These are phyloP conservation scores for Natrix natrix DNA, from an alignment of 2,797 vertebrate genomes.

Conservation along the genomic window DNA sequence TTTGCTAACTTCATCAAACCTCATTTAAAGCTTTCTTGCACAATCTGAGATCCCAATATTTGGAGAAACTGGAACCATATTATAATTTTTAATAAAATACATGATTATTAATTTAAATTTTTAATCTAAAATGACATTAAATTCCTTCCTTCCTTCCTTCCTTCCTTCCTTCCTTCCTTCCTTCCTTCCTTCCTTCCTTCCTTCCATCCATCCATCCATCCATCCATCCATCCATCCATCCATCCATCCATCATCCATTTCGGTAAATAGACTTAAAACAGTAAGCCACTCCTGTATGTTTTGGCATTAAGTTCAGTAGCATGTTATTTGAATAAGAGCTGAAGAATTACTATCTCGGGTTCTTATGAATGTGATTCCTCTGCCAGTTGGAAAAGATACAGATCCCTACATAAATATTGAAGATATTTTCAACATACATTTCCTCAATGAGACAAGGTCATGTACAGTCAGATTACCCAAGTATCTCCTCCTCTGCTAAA, in stretches of 20 bases:
- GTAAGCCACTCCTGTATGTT: slow-evolving; percentile 37
- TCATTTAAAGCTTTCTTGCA: background rate
- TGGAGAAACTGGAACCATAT: background rate
- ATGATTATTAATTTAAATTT: background rate
- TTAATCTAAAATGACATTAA: background rate
- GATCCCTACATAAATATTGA: background rate
- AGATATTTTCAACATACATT: background rate
- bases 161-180: background rate
- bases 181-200: background rate
- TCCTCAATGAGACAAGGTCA: background rate
- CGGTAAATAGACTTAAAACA: background rate
- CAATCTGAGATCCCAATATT: background rate
- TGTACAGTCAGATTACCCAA: background rate
- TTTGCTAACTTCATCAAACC: background rate
- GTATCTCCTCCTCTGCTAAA: background rate
- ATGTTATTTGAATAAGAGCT: slow-evolving; percentile 48
- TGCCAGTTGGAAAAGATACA: background rate
- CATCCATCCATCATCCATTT: background rate
- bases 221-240: too few relatives aligned
- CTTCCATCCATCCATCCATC: background rate
- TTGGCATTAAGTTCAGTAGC: slow-evolving; percentile 55
- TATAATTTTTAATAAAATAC: background rate
- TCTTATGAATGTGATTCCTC: background rate
- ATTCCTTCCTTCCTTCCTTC: background rate
- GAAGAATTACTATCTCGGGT: slow-evolving; percentile 47